These are phyloP conservation scores for Cremastinae sp. DNA, from an alignment of 2,888 invertebrate species.

Conservation along the genomic window DNA sequence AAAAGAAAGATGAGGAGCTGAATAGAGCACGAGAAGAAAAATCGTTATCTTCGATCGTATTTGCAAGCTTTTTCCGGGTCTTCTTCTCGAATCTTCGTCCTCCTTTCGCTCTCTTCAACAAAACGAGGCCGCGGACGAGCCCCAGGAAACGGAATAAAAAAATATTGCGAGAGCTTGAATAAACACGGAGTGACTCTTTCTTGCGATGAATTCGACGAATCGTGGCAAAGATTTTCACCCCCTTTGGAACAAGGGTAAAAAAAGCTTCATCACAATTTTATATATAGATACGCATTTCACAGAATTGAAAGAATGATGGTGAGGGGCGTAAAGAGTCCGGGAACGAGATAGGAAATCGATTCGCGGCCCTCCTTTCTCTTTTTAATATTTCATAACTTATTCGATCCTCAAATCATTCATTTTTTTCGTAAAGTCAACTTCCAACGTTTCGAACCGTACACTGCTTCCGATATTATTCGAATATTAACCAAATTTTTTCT, in stretches of 20 bases:
- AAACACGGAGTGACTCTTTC: slow-evolving; percentile 71
- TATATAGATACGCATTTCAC: slow-evolving; percentile 25
- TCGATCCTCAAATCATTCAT: slow-evolving; percentile 8
- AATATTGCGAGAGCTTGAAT: slow-evolving; percentile 66
- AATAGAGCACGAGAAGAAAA: slow-evolving; percentile 23
- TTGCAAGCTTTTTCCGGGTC: slow-evolving; percentile 31
- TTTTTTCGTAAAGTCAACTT: not conserved
- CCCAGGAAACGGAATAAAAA: not conserved
- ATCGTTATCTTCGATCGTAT: slow-evolving; percentile 44
- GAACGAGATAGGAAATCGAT: slow-evolving; percentile 11
- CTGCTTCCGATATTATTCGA: not conserved
- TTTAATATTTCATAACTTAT: slow-evolving; percentile 10
- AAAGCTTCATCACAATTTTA: slow-evolving; percentile 12
- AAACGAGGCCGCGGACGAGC: slow-evolving; percentile 40
- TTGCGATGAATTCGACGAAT: slow-evolving; percentile 61
- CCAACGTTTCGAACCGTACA: no score
- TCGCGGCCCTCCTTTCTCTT: not conserved
- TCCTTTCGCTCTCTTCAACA: slow-evolving; percentile 7
- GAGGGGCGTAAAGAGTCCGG: not conserved
- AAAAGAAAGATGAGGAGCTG: not conserved
- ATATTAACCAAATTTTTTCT: not conserved
- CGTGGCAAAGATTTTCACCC: no score
- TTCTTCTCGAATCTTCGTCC: slow-evolving; percentile 18
- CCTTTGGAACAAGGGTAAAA: slow-evolving; percentile 19
- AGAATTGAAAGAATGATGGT: not conserved